Evolutionary conservation across 2,113 vertebrate species (phyloP).

Genomic region (Reinhardtius hippoglossoides): DNA sequence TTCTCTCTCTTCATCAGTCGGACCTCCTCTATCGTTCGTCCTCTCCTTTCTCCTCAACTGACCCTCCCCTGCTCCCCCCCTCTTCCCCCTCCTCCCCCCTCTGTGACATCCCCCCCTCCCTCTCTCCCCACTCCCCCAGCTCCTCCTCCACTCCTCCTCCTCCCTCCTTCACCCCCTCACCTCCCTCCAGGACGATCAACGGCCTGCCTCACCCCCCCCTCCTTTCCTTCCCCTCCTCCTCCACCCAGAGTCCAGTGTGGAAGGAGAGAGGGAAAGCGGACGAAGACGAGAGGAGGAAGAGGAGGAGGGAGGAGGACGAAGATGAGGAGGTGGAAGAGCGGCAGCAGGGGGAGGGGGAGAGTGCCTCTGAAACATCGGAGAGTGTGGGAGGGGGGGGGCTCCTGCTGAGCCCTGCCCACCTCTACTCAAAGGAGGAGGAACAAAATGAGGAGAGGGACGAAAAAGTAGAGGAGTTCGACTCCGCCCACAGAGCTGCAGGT

Average conservation of each 20-base stretch:
- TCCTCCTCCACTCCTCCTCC: constrained; percentile 4
- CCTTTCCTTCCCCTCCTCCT: background rate
- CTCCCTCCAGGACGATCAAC: constrained; percentile 1
- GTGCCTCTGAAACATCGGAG: constrained; percentile 67
- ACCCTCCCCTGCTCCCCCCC: background rate
- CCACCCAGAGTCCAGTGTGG: constrained; percentile 56
- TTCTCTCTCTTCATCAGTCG: constrained; percentile 41
- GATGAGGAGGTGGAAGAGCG: constrained; percentile 59
- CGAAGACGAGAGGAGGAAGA: constrained; percentile 35
- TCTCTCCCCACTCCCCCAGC: background rate
- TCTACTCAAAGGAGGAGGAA: constrained; percentile 66
- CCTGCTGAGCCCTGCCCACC: constrained; percentile 50
- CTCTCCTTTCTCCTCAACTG: constrained; percentile 17
- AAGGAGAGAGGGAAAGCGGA: constrained; percentile 46
- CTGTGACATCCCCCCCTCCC: constrained; percentile 25
- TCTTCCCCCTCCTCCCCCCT: constrained; percentile 1
- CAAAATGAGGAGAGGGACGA: constrained; percentile 75
- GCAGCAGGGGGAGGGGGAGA: constrained; percentile 78
- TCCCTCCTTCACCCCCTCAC: constrained; percentile 13
- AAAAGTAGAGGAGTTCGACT: constrained; percentile 70
- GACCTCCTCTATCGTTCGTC: constrained; percentile 28
- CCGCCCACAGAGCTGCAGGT: constrained; percentile 68
- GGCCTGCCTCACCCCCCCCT: constrained; percentile 8
- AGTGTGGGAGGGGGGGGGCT: constrained; percentile 11
- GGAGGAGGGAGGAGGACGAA: constrained; percentile 5